Base-by-base conservation (phyloP, 2,113 vertebrate species). In the Lophochroa leadbeateri region DNA sequence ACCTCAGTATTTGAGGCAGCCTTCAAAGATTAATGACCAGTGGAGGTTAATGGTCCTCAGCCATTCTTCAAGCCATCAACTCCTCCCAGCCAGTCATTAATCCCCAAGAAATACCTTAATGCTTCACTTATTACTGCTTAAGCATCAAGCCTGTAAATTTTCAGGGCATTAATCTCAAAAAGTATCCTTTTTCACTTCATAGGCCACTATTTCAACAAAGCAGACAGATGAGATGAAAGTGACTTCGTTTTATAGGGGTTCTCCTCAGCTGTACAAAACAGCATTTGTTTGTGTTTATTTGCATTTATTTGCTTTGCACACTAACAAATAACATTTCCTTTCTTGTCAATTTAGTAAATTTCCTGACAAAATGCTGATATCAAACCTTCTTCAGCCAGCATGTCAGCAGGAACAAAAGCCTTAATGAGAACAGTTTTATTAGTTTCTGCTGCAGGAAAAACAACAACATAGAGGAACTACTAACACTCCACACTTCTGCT, bases 41-140 rank as follows among this genome's bases (percentile, higher is more conserved):
- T 88, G 83, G 94, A 91, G 82, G 92, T 96, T 97, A 97, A 97
- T 95, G 94, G 95, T 91, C 92, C 90, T 97, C 88, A 93, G 94
- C 84, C 88, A 94, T 96, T 91, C 95, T 89, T 95, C 49, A 83
- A 94, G 83, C 84, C 95, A 97, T 96, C 90, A 96, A 52, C 96
- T 96, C 95, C 96, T 96, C 92, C 95, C 89, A 93, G 93, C 82
- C 74, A 85, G 94, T 94, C 95, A 97, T 97, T 95, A 97, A 97
- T 97, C 86, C 95, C 83, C 64, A 84, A 83, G 86, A 97, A 97
- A 96, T 82, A 85, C 88, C 72, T 96, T 94, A 95, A 93, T 86
- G 90, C 92, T 94, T 92, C 96, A 94, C 94, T 96, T 96, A 93
- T 18, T 96, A 88, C 93, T 90, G 86, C 90, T 97, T 97, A 96